These are phyloP conservation scores for Lepisosteus osseus DNA, from an alignment of 2,113 vertebrate species.

Conservation along the genomic window DNA sequence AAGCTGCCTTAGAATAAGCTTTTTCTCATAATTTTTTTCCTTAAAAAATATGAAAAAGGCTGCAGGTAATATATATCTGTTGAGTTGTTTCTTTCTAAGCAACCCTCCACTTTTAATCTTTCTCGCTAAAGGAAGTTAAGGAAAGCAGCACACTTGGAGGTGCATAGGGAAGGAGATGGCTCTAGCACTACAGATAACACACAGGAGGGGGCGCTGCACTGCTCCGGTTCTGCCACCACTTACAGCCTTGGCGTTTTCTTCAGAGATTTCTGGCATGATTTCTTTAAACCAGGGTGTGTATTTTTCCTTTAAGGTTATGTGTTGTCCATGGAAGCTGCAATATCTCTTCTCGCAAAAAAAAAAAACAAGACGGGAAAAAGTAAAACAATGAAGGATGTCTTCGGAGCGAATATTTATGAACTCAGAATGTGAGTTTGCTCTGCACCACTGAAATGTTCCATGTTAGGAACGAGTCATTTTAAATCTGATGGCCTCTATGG, in stretches of 20 bases:
- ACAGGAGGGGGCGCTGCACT: slow-evolving; percentile 85
- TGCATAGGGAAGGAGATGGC: slow-evolving; percentile 96
- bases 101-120: slow-evolving; percentile 71
- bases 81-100: slow-evolving; percentile 52
- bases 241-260: slow-evolving; percentile 85
- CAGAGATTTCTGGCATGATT: slow-evolving; percentile 95
- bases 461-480: too few relatives aligned
- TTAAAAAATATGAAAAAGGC: not conserved
- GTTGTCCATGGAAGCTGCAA: slow-evolving; percentile 42
- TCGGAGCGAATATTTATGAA: too few relatives aligned
- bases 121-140: slow-evolving; percentile 95
- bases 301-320: slow-evolving; percentile 60
- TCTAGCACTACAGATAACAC: slow-evolving; percentile 98
- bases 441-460: too few relatives aligned
- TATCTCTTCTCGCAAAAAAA: slow-evolving; percentile 47
- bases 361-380: not conserved
- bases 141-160: slow-evolving; percentile 97
- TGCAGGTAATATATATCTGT: slow-evolving; percentile 5
- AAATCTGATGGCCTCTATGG: too few relatives aligned
- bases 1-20: slow-evolving; percentile 9
- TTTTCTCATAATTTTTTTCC: slow-evolving; percentile 5
- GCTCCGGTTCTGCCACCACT: slow-evolving; percentile 71
- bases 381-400: too few relatives aligned
- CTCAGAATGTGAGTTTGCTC: too few relatives aligned
- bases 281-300: slow-evolving; percentile 99